phyloP scores from a whole-genome alignment of 2,113 vertebrate genomes.

The Eonycteris spelaea region DNA sequence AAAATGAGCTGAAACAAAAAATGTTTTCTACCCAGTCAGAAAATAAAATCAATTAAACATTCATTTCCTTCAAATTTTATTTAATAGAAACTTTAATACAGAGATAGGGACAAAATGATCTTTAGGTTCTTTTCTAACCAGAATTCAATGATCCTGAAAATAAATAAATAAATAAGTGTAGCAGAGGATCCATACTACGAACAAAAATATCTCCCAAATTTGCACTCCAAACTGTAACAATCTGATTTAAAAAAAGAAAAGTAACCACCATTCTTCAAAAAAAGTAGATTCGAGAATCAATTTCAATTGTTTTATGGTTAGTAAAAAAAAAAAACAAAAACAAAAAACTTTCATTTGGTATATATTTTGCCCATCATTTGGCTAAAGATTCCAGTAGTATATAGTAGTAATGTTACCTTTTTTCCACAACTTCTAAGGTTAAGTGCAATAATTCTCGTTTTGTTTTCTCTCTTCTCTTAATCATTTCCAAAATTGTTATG shows the following conservation, averaged over 20 bases:
- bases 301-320: not conserved
- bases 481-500: slow-evolving; percentile 96
- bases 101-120: slow-evolving; percentile 1
- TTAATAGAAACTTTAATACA: not conserved
- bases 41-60: slow-evolving; percentile 46
- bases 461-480: slow-evolving; percentile 94
- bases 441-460: slow-evolving; percentile 94
- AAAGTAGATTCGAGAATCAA: not conserved
- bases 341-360: not conserved
- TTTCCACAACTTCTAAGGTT: slow-evolving; percentile 93
- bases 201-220: not conserved
- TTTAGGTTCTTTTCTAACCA: slow-evolving; percentile 25
- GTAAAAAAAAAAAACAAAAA: not conserved
- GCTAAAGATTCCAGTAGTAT: not conserved
- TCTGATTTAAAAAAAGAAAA: not conserved
- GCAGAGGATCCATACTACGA: not conserved
- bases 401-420: slow-evolving; percentile 84
- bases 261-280: not conserved
- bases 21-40: not conserved
- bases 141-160: not conserved
- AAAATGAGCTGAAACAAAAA: slow-evolving; percentile 5
- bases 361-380: not conserved
- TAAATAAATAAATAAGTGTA: not conserved
- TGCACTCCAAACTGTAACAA: not conserved
- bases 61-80: not conserved